Evolutionary conservation across 2,113 vertebrate species (phyloP).

Genomic region (Vulpes vulpes): DNA sequence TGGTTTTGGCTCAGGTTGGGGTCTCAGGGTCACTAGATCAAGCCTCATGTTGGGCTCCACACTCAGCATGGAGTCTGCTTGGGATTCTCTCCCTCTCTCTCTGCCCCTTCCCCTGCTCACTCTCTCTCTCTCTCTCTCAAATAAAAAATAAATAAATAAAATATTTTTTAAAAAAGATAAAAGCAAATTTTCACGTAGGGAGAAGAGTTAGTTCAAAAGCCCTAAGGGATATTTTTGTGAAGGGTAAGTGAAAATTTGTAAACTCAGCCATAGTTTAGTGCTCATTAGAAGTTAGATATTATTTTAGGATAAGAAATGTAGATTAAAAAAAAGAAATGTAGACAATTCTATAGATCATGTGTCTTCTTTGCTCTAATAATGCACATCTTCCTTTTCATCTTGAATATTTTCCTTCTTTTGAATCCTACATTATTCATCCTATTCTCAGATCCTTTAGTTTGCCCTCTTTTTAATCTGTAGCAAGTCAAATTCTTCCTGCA

Average conservation of each 20-base stretch:
- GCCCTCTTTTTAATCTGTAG: background rate
- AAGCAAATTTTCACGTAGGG: background rate
- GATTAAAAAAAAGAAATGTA: background rate
- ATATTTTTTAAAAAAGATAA: background rate
- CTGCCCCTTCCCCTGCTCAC: background rate
- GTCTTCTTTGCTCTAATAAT: background rate
- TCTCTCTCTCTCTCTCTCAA: background rate
- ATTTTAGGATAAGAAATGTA: background rate
- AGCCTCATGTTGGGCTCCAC: background rate
- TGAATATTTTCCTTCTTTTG: background rate
- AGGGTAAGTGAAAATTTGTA: conserved; percentile 37
- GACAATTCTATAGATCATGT: background rate
- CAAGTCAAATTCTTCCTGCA: background rate
- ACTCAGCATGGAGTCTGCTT: background rate
- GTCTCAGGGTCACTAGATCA: background rate
- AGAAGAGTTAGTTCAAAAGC: background rate
- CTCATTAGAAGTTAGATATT: background rate
- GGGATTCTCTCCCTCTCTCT: background rate
- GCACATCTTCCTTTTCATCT: background rate
- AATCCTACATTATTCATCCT: background rate
- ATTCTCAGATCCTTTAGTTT: background rate
- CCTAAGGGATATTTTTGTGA: conserved; percentile 4
- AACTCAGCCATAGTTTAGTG: background rate
- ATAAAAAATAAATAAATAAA: background rate
- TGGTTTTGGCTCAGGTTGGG: background rate